These are phyloP conservation scores for Trachops cirrhosus DNA, from an alignment of 2,797 vertebrate genomes.

Conservation along the genomic window DNA sequence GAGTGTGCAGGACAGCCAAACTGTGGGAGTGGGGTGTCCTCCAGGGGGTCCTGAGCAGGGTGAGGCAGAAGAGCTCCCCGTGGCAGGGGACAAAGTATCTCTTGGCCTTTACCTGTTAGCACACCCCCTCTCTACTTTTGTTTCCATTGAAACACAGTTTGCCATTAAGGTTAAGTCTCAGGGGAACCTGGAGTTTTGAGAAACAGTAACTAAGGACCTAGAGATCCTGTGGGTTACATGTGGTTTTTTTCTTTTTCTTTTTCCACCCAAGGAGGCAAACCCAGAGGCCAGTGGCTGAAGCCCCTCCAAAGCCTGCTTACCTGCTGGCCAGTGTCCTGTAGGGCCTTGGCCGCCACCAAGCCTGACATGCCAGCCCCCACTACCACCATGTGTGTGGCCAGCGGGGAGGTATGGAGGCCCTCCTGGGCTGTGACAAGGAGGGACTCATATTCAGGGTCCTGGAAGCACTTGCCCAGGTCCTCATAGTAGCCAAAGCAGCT, in stretches of 20 bases:
- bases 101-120: neutral
- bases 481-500: constrained; percentile 68
- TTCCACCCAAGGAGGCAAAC: neutral
- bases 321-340: constrained; percentile 65
- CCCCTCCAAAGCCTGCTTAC: constrained; percentile 15
- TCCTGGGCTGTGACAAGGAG: constrained; percentile 79
- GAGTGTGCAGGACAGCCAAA: neutral
- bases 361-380: constrained; percentile 63
- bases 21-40: no score
- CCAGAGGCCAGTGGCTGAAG: neutral
- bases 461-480: constrained; percentile 84
- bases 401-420: constrained; percentile 81
- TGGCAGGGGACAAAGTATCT: neutral
- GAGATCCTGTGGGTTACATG: neutral
- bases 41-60: neutral
- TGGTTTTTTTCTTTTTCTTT: neutral
- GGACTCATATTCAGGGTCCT: constrained; percentile 84
- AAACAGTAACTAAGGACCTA: neutral
- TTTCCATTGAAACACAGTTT: neutral
- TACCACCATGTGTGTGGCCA: neutral
- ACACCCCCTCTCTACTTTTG: neutral
- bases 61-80: neutral
- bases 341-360: constrained; percentile 44
- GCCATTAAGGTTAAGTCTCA: neutral
- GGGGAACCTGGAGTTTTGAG: neutral